Base-by-base conservation (phyloP, 2,113 vertebrate genomes). In the Gasterosteus aculeatus region DNA sequence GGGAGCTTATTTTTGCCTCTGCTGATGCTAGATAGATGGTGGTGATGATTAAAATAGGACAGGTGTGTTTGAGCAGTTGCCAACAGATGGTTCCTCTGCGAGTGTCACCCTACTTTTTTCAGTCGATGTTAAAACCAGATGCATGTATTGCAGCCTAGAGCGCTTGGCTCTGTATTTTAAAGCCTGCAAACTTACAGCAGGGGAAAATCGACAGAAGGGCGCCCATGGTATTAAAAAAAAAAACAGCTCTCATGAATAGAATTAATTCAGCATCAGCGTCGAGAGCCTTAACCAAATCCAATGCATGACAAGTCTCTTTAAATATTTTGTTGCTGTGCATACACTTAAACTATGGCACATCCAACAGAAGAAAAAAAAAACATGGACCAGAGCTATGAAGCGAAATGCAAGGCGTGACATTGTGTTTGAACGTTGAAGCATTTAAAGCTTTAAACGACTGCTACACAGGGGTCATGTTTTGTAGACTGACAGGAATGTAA, bases 21-120 rank as follows among this genome's bases (percentile, higher is more conserved):
- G 3, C 18, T 5, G 5, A 64, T 5, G 5, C 57, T 63, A 46
- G 49, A 31, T 65, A 10, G 14, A 57, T 35, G 42, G 75, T 35
- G 74, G 72, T 72, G 39, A 42, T 39, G 47, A 68, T 67, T 18
- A 69, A 83, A 82, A 72, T 72, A 41, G 65, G 68, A 75, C 69
- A 41, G 70, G 68, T 79, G 64, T 15, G 59, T 77, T 77, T 78
- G 76, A 86, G 64, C 41, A 3, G 39, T 59, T 44, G 81, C 70
- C 85, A 82, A 39, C 60, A 53, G 62, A 73, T 6, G 0, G 35
- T 26, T 79, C 71, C 69, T 67, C 38, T 65, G 72, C 2, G 69
- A 74, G 61, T 57, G 61, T 63, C 69, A 60, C 22, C 68, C 82
- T 51, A 46, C 31, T 77, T 84, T 81, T 49, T 38, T 7, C 29